Base-by-base conservation (phyloP, 2,113 vertebrate species). In the Trematomus loennbergii region DNA sequence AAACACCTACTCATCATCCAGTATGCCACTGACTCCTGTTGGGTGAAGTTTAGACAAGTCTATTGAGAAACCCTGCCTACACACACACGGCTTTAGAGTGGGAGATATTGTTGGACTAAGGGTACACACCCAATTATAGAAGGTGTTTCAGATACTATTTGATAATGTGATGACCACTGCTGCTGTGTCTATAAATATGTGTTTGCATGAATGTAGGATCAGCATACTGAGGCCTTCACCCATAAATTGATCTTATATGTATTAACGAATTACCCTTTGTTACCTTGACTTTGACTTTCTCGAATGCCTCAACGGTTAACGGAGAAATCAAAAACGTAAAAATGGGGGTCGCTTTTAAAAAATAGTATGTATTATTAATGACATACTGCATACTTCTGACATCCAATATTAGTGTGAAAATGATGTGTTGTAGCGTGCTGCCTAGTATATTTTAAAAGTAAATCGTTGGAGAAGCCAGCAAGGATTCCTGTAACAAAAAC, bases 371-470 rank as follows among this genome's bases (percentile, higher is more conserved):
- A 25, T 25, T 25, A 25, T 25, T 25, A 25, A 25, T 25, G 25
- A 25, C 25, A 25, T 25, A 25, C 2, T 3, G 25, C 25, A 25
- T 25, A 25, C 25, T 25, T 25, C 64, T 77, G 60, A 72, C 52
- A 70, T 70, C 69, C 75, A 80, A 85, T 81, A 89, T 78, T 54
- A 78, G 81, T 75, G 70, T 0, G 59, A 85, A 86, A 61, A 70
- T 79, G 65, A 79, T 78, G 55, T 80, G 78, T 73, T 68, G 65
- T 29, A 65, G 52, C 70, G 79, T 17, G 76, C 82, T 22, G 66
- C 81, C 87, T 90, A 82, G 17, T 88, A 69, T 89, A 92, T 87
- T 89, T 75, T 60, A 18, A 55, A 73, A 79, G 65, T 75, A 70
- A 80, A 79, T 75, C 61, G 55, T 68, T 29, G 50, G 72, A 84